These are phyloP conservation scores for Periophthalmus magnuspinnatus DNA, from an alignment of 2,797 vertebrate species.

Conservation along the genomic window DNA sequence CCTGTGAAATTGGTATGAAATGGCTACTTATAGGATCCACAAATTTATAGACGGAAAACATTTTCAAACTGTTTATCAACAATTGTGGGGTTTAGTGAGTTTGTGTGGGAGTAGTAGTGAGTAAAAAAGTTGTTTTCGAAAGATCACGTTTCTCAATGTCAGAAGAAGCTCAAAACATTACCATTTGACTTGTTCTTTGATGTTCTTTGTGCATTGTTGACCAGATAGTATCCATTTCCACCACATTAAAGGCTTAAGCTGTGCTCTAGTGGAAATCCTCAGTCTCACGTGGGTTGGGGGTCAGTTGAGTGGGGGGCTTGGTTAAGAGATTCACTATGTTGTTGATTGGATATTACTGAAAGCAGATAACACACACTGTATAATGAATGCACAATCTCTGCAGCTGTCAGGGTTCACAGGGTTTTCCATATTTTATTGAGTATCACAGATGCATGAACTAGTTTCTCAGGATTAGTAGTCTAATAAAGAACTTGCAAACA, in stretches of 20 bases:
- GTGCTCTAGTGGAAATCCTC: conserved; percentile 41
- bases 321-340: conserved; percentile 52
- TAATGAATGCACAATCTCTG: conserved; percentile 16
- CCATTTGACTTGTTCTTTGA: conserved; percentile 36
- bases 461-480: conserved; percentile 54
- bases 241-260: conserved; percentile 50
- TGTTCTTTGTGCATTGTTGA: conserved; percentile 43
- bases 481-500: conserved; percentile 19
- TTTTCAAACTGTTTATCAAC: conserved; percentile 22
- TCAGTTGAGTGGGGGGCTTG: conserved; percentile 23
- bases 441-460: conserved; percentile 63
- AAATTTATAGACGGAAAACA: conserved; percentile 27
- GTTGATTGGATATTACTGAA: conserved; percentile 37
- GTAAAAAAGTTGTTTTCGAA: conserved; percentile 13
- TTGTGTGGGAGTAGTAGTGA: too few relatives aligned
- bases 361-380: conserved; percentile 25
- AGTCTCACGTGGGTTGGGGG: conserved; percentile 27
- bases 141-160: conserved; percentile 25
- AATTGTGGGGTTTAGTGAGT: conserved; percentile 7
- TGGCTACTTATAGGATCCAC: conserved; percentile 26
- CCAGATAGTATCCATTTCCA: conserved; percentile 48
- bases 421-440: conserved; percentile 64
- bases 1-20: conserved; percentile 42
- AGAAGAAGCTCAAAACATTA: conserved; percentile 14
- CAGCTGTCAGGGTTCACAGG: conserved; percentile 50